Percentiles rank a stretch among this genome's conserved stretches.
Conservation (phyloP, 2,888 invertebrate species). For the Sesia bembeciformis region DNA sequence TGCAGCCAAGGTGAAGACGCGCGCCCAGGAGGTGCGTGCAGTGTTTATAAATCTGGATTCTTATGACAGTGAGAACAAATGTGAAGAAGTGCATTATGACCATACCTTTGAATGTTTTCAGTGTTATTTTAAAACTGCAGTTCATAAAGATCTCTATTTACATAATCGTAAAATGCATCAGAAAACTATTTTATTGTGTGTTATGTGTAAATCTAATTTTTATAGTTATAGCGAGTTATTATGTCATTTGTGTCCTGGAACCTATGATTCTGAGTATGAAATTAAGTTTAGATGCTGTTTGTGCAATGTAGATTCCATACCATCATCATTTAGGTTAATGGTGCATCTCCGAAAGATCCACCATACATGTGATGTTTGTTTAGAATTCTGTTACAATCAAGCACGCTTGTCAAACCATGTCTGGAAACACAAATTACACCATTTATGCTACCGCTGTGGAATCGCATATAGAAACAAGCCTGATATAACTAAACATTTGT, state of each 20-base stretch:
- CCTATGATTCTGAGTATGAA: slow-evolving; percentile 78
- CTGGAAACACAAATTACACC: slow-evolving; percentile 92
- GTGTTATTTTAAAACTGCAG: slow-evolving; percentile 83
- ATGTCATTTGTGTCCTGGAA: slow-evolving; percentile 90
- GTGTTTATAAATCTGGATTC: slow-evolving; percentile 83
- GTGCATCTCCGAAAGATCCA: slow-evolving; percentile 89
- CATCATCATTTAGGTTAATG: slow-evolving; percentile 91
- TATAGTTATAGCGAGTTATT: slow-evolving; percentile 90
- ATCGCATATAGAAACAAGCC: slow-evolving; percentile 91
- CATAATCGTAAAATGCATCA: slow-evolving; percentile 92
- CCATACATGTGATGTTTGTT: slow-evolving; percentile 89
- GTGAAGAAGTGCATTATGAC: slow-evolving; percentile 74
- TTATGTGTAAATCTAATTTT: slow-evolving; percentile 91
- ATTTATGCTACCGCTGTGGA: slow-evolving; percentile 90
- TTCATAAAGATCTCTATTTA: slow-evolving; percentile 89
- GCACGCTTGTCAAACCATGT: slow-evolving; percentile 88
- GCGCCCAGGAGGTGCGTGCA: slow-evolving; percentile 75
- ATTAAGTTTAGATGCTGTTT: slow-evolving; percentile 87
- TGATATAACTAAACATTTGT: slow-evolving; percentile 91
- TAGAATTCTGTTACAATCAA: slow-evolving; percentile 87
- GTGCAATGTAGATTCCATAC: slow-evolving; percentile 83
- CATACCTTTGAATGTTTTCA: slow-evolving; percentile 90
- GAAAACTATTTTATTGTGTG: slow-evolving; percentile 85
- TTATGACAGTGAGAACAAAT: slow-evolving; percentile 77
- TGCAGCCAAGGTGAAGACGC: slow-evolving; percentile 76